Evolutionary conservation across 2,888 invertebrate genomes (phyloP).

Genomic region (Masnerella sp.): DNA sequence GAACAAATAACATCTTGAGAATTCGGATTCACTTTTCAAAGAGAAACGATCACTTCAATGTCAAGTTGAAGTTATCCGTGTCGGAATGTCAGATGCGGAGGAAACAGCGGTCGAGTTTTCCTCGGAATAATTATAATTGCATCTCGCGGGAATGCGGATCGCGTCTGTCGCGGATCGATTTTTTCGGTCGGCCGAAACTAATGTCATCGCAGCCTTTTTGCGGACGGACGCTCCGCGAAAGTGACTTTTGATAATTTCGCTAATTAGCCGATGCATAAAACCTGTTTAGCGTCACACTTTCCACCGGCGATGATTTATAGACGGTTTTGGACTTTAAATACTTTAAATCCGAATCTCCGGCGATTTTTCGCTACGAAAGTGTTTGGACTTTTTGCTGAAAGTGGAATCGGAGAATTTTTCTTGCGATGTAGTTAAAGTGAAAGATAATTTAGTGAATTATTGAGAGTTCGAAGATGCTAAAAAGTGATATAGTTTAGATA

Average conservation of each 20-base stretch:
- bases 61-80: constrained; percentile 49
- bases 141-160: constrained; percentile 34
- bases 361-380: too few species aligned
- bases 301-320: background rate
- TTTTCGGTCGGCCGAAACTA: constrained; percentile 13
- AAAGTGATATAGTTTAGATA: too few species aligned
- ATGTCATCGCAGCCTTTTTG: constrained; percentile 18
- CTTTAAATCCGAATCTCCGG: too few species aligned
- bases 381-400: too few species aligned
- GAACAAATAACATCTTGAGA: constrained; percentile 28
- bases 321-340: background rate
- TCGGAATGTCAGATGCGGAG: constrained; percentile 46
- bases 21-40: constrained; percentile 52
- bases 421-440: too few species aligned
- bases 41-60: constrained; percentile 47
- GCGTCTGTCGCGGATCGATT: constrained; percentile 28
- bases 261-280: background rate
- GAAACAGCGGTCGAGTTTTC: constrained; percentile 54
- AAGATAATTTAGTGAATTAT: too few species aligned
- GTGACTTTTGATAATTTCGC: constrained; percentile 10
- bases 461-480: too few species aligned
- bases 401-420: too few species aligned
- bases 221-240: constrained; percentile 1
- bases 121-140: constrained; percentile 45
- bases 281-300: constrained; percentile 13